Conservation (phyloP, 2,113 vertebrate genomes). For the Struthidea cinerea region DNA sequence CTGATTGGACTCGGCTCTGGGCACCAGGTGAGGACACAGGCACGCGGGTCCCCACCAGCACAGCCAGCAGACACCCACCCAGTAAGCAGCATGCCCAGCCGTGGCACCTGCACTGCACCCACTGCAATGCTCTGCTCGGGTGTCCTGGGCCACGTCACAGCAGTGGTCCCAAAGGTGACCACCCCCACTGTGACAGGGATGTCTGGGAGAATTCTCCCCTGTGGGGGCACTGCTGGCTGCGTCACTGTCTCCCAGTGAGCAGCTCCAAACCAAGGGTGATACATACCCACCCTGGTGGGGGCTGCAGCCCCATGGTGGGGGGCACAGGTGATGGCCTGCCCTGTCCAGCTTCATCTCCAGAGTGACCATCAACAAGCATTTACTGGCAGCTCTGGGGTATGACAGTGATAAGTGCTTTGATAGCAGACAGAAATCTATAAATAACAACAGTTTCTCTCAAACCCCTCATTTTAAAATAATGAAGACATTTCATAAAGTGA, state of each 20-base stretch:
- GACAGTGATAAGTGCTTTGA: background rate
- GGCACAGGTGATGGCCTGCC: background rate
- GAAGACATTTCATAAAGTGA: conserved; percentile 36
- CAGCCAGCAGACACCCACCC: background rate
- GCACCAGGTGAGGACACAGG: fast-evolving
- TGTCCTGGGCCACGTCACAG: background rate
- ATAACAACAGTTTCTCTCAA: conserved; percentile 39
- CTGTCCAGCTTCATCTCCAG: background rate
- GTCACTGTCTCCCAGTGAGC: fast-evolving
- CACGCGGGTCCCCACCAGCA: fast-evolving
- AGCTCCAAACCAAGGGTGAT: background rate
- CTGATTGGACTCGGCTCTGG: fast-evolving
- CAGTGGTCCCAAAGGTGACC: fast-evolving
- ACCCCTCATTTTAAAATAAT: conserved; percentile 22
- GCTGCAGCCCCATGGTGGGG: background rate
- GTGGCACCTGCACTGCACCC: background rate
- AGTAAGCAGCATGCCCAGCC: background rate
- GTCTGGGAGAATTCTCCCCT: fast-evolving
- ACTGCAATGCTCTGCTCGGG: fast-evolving
- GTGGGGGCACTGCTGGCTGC: background rate
- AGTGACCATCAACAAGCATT: background rate
- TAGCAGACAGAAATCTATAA: conserved; percentile 38
- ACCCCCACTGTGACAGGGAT: fast-evolving
- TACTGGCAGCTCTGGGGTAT: background rate
- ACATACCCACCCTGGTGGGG: fast-evolving